Conservation (phyloP, 2,797 vertebrate genomes). For the Buphagus erythrorhynchus region DNA sequence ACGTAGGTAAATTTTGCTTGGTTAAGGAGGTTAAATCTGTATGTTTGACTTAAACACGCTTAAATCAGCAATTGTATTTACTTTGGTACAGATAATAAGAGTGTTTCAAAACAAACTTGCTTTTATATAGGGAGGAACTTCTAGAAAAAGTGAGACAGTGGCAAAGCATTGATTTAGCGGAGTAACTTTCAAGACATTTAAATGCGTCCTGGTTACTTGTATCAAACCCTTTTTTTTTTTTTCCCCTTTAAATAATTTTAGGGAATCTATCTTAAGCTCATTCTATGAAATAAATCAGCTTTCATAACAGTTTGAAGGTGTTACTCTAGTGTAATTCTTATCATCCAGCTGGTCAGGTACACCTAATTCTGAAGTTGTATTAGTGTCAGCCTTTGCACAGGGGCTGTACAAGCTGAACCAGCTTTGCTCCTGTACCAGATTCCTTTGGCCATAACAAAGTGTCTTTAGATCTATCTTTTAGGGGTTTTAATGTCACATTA, state of each 20-base stretch:
- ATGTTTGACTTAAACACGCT: not conserved
- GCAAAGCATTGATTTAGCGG: not conserved
- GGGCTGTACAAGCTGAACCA: not conserved
- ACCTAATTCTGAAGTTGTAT: not conserved
- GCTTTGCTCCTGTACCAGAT: accelerated
- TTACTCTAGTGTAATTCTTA: not conserved
- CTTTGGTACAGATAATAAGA: not conserved
- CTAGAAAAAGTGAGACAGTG: not conserved
- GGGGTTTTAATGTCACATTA: not conserved
- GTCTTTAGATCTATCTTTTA: not conserved
- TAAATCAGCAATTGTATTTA: not conserved
- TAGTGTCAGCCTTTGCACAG: not conserved
- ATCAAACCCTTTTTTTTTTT: not conserved
- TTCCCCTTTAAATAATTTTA: not conserved
- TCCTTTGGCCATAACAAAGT: not conserved
- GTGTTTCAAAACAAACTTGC: not conserved
- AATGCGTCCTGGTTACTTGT: not conserved
- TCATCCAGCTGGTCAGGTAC: accelerated
- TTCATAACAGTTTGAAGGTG: not conserved
- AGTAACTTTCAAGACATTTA: not conserved
- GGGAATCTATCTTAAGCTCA: not conserved
- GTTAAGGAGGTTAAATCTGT: not conserved
- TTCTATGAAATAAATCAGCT: not conserved
- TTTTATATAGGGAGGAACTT: not conserved
- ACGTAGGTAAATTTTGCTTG: not conserved